These are phyloP conservation scores for Phalacrocorax brasilianus DNA, from an alignment of 2,113 vertebrate species.

Conservation along the genomic window DNA sequence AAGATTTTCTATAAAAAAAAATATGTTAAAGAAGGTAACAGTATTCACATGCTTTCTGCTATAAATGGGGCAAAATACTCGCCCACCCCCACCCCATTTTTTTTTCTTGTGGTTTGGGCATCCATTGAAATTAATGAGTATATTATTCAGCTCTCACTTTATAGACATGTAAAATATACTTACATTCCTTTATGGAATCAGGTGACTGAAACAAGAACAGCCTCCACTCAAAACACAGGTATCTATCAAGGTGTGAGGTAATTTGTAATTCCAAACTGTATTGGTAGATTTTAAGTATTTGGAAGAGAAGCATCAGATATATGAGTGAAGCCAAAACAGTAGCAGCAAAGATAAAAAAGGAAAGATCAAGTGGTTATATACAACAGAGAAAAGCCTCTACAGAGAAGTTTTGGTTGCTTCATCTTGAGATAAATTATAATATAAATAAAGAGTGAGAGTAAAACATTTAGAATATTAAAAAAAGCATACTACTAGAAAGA, in stretches of 20 bases:
- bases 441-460: not conserved
- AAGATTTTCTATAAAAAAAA: not conserved
- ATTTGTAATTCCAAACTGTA: not conserved
- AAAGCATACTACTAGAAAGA: not conserved
- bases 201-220: not conserved
- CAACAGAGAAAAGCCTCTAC: not conserved
- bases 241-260: not conserved
- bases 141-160: not conserved
- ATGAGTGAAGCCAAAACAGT: not conserved
- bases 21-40: not conserved
- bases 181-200: not conserved
- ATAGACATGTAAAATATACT: not conserved
- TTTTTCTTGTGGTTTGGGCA: not conserved
- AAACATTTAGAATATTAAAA: not conserved
- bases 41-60: not conserved
- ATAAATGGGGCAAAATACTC: not conserved
- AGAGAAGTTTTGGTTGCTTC: not conserved
- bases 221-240: not conserved
- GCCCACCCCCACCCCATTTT: not conserved
- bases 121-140: not conserved
- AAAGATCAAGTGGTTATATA: not conserved
- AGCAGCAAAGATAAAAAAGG: not conserved
- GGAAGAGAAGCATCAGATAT: not conserved
- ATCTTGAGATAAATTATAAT: not conserved
- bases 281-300: not conserved